phyloP scores from a whole-genome alignment of 2,113 vertebrate genomes.

The Pseudonaja textilis region DNA sequence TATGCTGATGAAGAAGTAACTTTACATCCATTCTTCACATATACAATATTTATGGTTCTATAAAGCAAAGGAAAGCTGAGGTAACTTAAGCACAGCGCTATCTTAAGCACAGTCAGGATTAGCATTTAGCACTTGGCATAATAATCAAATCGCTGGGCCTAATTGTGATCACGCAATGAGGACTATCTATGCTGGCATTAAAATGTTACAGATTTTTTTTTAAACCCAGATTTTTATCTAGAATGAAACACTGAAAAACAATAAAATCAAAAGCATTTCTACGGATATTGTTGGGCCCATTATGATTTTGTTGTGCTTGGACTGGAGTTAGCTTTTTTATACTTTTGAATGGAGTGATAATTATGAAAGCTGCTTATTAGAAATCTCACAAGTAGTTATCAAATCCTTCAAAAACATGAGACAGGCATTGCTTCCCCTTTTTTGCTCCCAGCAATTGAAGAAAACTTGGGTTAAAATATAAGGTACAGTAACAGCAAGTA shows the following conservation, averaged over 20 bases:
- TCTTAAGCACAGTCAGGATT: neutral
- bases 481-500: constrained; percentile 38
- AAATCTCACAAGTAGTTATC: constrained; percentile 72
- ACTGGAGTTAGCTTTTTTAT: constrained; percentile 46
- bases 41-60: neutral
- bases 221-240: neutral
- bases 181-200: neutral
- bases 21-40: neutral
- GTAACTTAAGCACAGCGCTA: neutral
- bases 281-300: constrained; percentile 6
- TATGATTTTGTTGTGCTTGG: constrained; percentile 54
- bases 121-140: neutral
- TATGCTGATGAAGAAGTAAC: neutral
- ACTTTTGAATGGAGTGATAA: constrained; percentile 61
- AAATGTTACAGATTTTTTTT: neutral
- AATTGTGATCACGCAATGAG: neutral
- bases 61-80: neutral
- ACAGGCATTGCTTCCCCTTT: constrained; percentile 43
- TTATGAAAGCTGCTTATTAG: constrained; percentile 72
- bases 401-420: constrained; percentile 53
- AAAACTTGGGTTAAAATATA: constrained; percentile 62
- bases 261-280: neutral
- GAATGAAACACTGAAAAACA: constrained; percentile 64
- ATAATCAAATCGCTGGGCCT: neutral
- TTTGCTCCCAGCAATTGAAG: constrained; percentile 34